A percentile compares a stretch with the other conserved stretches of the same genome.
Conservation (phyloP, 2,888 invertebrate genomes). For the Pyrgus malvae region DNA sequence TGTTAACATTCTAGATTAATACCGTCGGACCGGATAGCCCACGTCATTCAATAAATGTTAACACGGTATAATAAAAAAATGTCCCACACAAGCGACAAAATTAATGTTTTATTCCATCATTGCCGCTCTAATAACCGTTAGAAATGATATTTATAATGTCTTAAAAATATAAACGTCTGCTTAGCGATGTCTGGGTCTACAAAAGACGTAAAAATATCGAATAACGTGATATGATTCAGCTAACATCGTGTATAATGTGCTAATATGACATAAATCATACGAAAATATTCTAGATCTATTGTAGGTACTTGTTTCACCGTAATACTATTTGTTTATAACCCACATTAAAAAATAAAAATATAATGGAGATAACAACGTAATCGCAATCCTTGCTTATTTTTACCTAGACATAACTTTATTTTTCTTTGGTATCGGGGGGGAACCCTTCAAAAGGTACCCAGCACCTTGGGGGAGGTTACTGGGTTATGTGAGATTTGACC, state of each 20-base stretch:
- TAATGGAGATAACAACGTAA: too few species aligned
- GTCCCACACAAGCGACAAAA: slow-evolving; percentile 7
- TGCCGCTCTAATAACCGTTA: slow-evolving; percentile 8
- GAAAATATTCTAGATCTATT: slow-evolving; percentile 54
- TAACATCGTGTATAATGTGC: slow-evolving; percentile 44
- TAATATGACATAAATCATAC: slow-evolving; percentile 55
- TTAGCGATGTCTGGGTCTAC: slow-evolving; percentile 7
- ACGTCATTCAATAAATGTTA: slow-evolving; percentile 1
- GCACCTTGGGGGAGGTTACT: too few species aligned
- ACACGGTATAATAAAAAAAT: slow-evolving; percentile 13
- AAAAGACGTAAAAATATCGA: slow-evolving; percentile 34
- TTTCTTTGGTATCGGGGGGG: too few species aligned
- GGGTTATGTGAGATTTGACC: too few species aligned
- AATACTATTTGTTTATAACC: too few species aligned
- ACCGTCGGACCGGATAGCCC: not conserved
- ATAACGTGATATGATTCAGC: slow-evolving; percentile 43
- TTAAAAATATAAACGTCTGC: slow-evolving; percentile 13
- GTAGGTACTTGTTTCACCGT: slow-evolving; percentile 1
- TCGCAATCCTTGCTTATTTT: too few species aligned
- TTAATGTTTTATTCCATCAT: slow-evolving; percentile 11
- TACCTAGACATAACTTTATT: too few species aligned
- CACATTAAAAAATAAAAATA: too few species aligned
- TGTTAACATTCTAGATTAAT: not conserved
- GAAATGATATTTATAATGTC: slow-evolving; percentile 4
- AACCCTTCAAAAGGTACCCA: too few species aligned